Evolutionary conservation across 2,113 vertebrate species (phyloP).

Genomic region (Chauna torquata): DNA sequence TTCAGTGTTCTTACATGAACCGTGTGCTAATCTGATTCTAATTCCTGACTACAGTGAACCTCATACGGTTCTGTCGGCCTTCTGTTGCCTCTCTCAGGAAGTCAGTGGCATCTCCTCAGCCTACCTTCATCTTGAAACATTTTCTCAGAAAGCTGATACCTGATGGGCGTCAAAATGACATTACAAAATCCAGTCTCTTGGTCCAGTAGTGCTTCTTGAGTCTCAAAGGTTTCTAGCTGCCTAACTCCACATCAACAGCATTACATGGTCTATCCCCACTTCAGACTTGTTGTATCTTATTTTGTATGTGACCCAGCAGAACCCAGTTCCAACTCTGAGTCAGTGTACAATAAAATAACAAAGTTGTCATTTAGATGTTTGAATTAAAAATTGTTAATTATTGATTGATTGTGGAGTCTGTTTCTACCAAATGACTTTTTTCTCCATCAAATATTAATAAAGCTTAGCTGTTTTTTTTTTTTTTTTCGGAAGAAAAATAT

Average conservation of each 20-base stretch:
- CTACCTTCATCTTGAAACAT: background rate
- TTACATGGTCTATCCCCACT: background rate
- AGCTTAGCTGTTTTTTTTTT: background rate
- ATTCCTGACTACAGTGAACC: background rate
- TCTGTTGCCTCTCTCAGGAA: background rate
- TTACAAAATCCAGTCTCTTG: background rate
- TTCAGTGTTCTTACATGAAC: background rate
- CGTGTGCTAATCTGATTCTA: background rate
- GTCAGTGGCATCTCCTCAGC: background rate
- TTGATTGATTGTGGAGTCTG: background rate
- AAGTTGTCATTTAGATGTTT: constrained; percentile 8
- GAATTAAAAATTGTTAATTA: background rate
- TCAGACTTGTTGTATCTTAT: background rate
- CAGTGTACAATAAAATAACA: constrained; percentile 24
- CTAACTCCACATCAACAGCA: background rate
- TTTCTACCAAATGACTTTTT: constrained; percentile 3
- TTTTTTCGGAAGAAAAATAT: constrained; percentile 35
- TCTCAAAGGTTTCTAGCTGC: background rate
- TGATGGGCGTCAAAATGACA: background rate
- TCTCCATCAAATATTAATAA: constrained; percentile 13
- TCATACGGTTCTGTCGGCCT: background rate
- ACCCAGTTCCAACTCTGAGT: background rate
- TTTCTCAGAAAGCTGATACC: background rate
- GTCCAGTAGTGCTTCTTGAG: background rate
- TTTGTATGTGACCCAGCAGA: constrained; percentile 2